Evolutionary conservation across 2,888 invertebrate genomes (phyloP).

Genomic region (Acheta domesticus): DNA sequence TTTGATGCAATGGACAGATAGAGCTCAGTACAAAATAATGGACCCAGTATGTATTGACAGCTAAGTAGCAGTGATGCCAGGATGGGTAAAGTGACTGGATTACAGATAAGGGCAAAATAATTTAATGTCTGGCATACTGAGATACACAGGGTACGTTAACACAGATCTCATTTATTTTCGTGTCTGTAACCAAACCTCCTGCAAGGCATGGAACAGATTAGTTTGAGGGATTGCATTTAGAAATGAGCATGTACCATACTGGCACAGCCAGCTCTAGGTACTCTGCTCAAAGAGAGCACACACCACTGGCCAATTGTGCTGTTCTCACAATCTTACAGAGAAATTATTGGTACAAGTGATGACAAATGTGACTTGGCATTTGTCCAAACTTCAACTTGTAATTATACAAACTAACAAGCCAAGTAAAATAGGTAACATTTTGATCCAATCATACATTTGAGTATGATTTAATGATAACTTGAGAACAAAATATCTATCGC

Average conservation of each 20-base stretch:
- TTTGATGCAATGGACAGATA: neutral
- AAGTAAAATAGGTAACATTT: neutral
- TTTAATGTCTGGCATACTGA: conserved; percentile 11
- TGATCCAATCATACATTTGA: neutral
- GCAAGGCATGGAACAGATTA: neutral
- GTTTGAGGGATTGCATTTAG: neutral
- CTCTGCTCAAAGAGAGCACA: neutral
- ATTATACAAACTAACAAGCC: neutral
- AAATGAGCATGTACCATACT: neutral
- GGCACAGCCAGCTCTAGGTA: neutral
- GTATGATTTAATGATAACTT: neutral
- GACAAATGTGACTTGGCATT: neutral
- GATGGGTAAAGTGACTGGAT: conserved; percentile 7
- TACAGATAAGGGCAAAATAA: neutral
- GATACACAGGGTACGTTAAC: neutral
- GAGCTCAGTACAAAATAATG: conserved; percentile 4
- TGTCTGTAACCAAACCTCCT: neutral
- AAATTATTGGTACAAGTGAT: neutral
- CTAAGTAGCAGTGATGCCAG: conserved; percentile 18
- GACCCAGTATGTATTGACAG: neutral
- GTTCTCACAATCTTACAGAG: neutral
- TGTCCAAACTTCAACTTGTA: neutral
- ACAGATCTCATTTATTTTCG: conserved; percentile 9
- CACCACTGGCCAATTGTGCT: neutral
- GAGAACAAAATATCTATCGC: neutral